Evolutionary conservation across 2,113 vertebrate species (phyloP).

Genomic region (Dromas ardeola): DNA sequence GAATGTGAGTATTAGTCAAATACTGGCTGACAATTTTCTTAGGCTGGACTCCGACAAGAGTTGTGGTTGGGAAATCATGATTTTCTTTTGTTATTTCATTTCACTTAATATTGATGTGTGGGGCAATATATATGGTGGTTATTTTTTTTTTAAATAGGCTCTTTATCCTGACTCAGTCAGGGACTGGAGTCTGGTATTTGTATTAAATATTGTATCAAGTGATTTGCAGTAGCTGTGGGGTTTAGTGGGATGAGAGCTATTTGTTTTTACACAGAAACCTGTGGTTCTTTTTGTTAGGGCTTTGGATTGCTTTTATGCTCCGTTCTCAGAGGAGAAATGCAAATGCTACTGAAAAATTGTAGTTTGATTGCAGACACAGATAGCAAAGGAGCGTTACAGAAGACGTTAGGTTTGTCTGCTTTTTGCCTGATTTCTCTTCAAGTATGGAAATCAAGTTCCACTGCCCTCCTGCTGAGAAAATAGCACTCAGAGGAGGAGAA

Average conservation of each 20-base stretch:
- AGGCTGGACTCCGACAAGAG: not conserved
- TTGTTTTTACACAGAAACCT: slow-evolving; percentile 6
- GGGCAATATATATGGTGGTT: not conserved
- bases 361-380: not conserved
- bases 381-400: not conserved
- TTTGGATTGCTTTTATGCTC: slow-evolving; percentile 7
- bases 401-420: not conserved
- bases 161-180: not conserved
- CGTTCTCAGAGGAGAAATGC: not conserved
- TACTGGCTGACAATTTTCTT: not conserved
- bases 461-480: not conserved
- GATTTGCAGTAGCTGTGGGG: slow-evolving; percentile 21
- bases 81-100: slow-evolving; percentile 16
- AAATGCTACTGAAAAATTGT: not conserved
- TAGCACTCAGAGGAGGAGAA: not conserved
- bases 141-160: not conserved
- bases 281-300: not conserved
- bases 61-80: not conserved
- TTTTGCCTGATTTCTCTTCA: not conserved
- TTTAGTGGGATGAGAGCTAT: slow-evolving; percentile 21
- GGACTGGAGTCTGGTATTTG: not conserved
- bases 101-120: not conserved
- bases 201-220: slow-evolving; percentile 46
- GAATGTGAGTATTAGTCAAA: slow-evolving; percentile 4
- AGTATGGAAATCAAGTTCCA: not conserved